phyloP scores from a whole-genome alignment of 2,113 vertebrate species.

The cattle (Bos taurus) region DNA sequence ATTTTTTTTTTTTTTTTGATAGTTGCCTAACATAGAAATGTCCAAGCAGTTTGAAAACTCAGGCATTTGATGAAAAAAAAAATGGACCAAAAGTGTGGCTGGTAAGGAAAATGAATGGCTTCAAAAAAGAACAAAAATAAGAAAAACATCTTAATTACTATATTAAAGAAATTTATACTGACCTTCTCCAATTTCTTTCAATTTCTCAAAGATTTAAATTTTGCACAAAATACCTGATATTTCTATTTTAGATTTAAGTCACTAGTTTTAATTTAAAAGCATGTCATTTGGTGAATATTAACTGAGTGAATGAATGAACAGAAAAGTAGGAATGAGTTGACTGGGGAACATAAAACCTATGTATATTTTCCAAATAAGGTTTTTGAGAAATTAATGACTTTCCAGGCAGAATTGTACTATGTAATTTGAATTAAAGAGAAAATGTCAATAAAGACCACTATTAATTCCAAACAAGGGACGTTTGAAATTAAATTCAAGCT shows the following conservation, averaged over 20 bases:
- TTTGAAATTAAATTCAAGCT: not conserved
- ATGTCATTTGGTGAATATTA: not conserved
- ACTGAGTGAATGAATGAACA: not conserved
- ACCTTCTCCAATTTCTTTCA: not conserved
- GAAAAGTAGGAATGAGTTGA: not conserved
- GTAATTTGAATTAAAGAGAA: not conserved
- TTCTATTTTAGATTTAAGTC: not conserved
- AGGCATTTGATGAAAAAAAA: not conserved
- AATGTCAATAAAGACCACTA: not conserved
- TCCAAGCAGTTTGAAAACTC: slow-evolving; percentile 56
- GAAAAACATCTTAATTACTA: not conserved
- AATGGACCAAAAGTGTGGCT: not conserved
- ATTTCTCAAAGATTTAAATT: not conserved
- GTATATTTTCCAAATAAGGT: not conserved
- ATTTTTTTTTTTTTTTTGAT: slow-evolving; percentile 3
- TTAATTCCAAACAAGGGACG: not conserved
- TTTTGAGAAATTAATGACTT: not conserved
- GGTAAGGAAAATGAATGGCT: not conserved
- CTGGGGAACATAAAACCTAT: not conserved
- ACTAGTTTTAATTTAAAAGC: not conserved
- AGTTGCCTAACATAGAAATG: slow-evolving; percentile 40
- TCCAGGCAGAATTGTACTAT: not conserved
- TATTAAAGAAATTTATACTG: not conserved
- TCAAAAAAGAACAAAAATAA: not conserved
- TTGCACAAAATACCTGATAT: not conserved